Evolutionary conservation across 2,113 vertebrate genomes (phyloP).

Genomic region (Psittacula cyanocephala): DNA sequence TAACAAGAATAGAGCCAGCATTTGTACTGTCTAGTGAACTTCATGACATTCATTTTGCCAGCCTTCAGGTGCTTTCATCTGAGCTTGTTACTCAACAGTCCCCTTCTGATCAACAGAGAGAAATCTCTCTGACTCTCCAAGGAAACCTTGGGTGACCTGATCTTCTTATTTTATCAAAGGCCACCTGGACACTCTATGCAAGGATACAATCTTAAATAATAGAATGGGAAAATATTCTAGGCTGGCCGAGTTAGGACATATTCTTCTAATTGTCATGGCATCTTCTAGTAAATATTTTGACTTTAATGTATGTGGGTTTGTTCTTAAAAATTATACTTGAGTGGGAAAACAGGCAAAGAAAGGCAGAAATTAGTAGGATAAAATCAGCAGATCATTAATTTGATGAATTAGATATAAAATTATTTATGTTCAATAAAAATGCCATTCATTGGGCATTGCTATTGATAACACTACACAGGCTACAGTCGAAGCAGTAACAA

Average conservation of each 20-base stretch:
- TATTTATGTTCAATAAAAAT: not conserved
- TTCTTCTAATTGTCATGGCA: not conserved
- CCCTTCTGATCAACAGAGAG: not conserved
- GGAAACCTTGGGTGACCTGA: not conserved
- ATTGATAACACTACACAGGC: not conserved
- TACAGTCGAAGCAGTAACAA: not conserved
- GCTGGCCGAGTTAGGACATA: not conserved
- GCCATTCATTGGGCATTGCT: not conserved
- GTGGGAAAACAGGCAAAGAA: not conserved
- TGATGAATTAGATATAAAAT: not conserved
- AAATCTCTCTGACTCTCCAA: not conserved
- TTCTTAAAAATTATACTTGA: not conserved
- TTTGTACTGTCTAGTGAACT: not conserved
- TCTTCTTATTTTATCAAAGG: not conserved
- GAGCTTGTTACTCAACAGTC: not conserved
- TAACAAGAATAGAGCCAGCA: not conserved
- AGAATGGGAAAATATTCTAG: not conserved
- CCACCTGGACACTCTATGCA: not conserved
- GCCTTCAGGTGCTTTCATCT: not conserved
- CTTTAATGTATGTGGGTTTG: not conserved
- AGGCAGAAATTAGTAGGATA: not conserved
- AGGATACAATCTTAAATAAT: not conserved
- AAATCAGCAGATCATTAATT: not conserved
- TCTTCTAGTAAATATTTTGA: not conserved
- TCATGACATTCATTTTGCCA: not conserved